phyloP scores from a whole-genome alignment of 2,888 invertebrate genomes.

The Uropetala carovei region DNA sequence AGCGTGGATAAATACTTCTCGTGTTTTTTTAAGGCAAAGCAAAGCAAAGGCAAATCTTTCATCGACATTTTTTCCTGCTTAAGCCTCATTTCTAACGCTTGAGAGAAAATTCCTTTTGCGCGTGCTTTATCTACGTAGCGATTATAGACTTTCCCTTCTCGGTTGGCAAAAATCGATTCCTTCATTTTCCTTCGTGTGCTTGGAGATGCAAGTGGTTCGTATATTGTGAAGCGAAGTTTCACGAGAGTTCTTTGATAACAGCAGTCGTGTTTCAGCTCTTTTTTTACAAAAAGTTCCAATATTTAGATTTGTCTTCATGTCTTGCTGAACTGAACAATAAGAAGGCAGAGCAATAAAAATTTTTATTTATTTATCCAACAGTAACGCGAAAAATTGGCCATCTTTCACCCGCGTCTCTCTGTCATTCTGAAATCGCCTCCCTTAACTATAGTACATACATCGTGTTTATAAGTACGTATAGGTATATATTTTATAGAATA shows the following conservation, averaged over 20 bases:
- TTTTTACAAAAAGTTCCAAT: too few relatives aligned
- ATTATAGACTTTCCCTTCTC: not conserved
- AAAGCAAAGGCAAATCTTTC: not conserved
- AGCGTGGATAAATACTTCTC: too few relatives aligned
- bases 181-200: constrained; percentile 17
- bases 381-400: too few relatives aligned
- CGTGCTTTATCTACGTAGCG: constrained; percentile 17
- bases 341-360: too few relatives aligned
- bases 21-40: not conserved
- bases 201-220: not conserved
- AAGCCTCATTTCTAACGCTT: not conserved
- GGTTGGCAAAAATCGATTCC: not conserved
- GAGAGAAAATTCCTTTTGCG: not conserved
- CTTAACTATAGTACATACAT: too few relatives aligned
- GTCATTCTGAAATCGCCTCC: too few relatives aligned
- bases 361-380: too few relatives aligned
- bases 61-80: not conserved
- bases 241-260: not conserved
- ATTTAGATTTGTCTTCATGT: too few relatives aligned
- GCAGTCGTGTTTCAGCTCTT: not conserved
- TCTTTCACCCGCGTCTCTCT: too few relatives aligned
- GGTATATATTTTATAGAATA: too few relatives aligned
- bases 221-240: not conserved
- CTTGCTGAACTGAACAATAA: too few relatives aligned
- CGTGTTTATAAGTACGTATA: too few relatives aligned